phyloP scores from a whole-genome alignment of 2,113 vertebrate genomes.

The Sceloporus undulatus region DNA sequence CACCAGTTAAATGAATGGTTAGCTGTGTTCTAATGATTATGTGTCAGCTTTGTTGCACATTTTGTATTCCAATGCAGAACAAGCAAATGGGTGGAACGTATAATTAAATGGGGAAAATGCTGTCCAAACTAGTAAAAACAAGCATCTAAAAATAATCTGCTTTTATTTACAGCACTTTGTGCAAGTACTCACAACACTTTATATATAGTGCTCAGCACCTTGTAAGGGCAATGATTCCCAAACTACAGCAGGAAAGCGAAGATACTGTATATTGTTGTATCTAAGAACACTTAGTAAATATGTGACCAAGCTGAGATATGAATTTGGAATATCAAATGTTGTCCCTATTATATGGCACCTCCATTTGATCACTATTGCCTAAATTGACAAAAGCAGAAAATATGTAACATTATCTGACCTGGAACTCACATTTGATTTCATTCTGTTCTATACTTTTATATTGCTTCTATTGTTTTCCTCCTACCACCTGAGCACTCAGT shows the following conservation, averaged over 20 bases:
- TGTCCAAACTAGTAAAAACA: background rate
- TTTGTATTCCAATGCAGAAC: background rate
- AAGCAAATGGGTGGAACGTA: background rate
- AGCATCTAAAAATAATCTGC: background rate
- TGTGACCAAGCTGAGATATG: background rate
- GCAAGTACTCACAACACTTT: background rate
- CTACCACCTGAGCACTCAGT: too few relatives aligned
- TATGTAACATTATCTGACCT: background rate
- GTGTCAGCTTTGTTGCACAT: background rate
- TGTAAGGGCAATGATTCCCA: background rate
- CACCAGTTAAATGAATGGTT: background rate
- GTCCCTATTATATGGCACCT: background rate
- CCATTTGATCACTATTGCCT: background rate
- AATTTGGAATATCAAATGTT: background rate
- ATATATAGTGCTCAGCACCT: background rate
- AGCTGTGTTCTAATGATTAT: background rate
- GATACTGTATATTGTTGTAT: background rate
- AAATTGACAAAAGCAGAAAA: background rate
- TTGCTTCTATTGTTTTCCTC: too few relatives aligned
- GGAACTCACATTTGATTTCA: background rate
- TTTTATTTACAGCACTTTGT: conserved; percentile 13
- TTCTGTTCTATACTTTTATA: background rate
- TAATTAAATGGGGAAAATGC: background rate
- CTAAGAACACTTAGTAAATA: background rate
- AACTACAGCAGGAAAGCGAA: background rate